These are phyloP conservation scores for Thaleichthys pacificus DNA, from an alignment of 2,797 vertebrate species.

Conservation along the genomic window DNA sequence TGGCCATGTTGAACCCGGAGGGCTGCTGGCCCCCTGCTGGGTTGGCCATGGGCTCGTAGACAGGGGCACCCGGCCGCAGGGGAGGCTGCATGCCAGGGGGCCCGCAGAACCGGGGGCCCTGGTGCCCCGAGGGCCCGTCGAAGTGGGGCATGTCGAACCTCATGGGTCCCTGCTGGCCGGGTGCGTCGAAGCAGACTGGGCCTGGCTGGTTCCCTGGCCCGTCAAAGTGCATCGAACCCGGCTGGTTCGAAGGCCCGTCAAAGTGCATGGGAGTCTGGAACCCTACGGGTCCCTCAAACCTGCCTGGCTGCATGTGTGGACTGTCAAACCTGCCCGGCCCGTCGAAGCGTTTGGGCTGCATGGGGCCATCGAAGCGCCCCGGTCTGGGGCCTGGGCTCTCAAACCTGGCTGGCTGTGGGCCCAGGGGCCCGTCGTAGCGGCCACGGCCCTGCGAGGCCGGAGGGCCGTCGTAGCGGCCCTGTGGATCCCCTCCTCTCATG, in stretches of 20 bases:
- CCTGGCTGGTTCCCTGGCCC: slow-evolving; percentile 66
- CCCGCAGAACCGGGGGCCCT: slow-evolving; percentile 67
- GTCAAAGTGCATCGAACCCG: slow-evolving; percentile 78
- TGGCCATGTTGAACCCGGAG: slow-evolving; percentile 68
- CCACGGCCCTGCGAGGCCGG: slow-evolving; percentile 70
- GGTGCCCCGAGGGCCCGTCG: slow-evolving; percentile 80
- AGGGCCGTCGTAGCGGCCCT: slow-evolving; percentile 70
- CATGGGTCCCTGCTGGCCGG: slow-evolving; percentile 68
- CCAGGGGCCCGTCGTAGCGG: slow-evolving; percentile 70
- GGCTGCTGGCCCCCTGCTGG: slow-evolving; percentile 66
- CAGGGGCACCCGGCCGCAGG: slow-evolving; percentile 60
- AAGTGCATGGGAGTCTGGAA: slow-evolving; percentile 76
- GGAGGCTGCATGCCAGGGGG: slow-evolving; percentile 67
- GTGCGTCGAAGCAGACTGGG: slow-evolving; percentile 68
- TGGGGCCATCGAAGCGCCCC: slow-evolving; percentile 81
- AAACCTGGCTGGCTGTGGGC: slow-evolving; percentile 68
- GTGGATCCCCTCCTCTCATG: slow-evolving; percentile 76
- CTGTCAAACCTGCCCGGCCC: slow-evolving; percentile 77
- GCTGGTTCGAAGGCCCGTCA: slow-evolving; percentile 57
- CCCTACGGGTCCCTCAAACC: slow-evolving; percentile 75
- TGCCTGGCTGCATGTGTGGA: slow-evolving; percentile 57
- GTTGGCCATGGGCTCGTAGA: slow-evolving; percentile 55
- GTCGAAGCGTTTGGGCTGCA: slow-evolving; percentile 76
- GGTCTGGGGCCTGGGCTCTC: slow-evolving; percentile 70
- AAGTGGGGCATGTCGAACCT: slow-evolving; percentile 83